Conservation (phyloP, 1,140 invertebrate species). For the Leptinotarsa undecemlineata region DNA sequence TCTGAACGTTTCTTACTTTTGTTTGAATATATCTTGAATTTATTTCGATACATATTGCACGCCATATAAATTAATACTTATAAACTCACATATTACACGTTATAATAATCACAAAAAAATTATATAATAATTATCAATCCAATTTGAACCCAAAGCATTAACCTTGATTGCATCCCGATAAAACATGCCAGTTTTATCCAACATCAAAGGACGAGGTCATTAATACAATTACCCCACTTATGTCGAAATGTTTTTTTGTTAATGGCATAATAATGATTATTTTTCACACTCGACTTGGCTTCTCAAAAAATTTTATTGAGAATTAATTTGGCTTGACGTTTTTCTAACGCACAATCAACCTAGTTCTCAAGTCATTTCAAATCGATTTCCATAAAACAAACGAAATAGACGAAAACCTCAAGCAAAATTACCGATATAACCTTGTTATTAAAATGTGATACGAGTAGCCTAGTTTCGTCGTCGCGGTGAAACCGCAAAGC, state of each 20-base stretch:
- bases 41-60: too few relatives aligned
- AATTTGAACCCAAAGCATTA: not conserved
- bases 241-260: not conserved
- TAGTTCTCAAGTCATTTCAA: not conserved
- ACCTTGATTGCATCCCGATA: not conserved
- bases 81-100: too few relatives aligned
- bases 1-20: too few relatives aligned
- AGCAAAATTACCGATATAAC: not conserved
- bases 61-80: too few relatives aligned
- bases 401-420: conserved; percentile 8
- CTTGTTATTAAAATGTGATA: not conserved
- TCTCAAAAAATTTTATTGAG: not conserved
- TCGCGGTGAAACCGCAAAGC: not conserved
- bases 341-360: not conserved
- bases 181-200: not conserved
- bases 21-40: too few relatives aligned
- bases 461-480: not conserved
- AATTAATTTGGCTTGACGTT: not conserved
- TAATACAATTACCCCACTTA: not conserved
- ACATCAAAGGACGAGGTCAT: not conserved
- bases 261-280: conserved; percentile 4
- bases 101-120: too few relatives aligned
- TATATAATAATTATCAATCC: too few relatives aligned
- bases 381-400: not conserved
- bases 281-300: conserved; percentile 1